phyloP scores from a whole-genome alignment of 2,113 vertebrate species.

The Syngnathoides biaculeatus region DNA sequence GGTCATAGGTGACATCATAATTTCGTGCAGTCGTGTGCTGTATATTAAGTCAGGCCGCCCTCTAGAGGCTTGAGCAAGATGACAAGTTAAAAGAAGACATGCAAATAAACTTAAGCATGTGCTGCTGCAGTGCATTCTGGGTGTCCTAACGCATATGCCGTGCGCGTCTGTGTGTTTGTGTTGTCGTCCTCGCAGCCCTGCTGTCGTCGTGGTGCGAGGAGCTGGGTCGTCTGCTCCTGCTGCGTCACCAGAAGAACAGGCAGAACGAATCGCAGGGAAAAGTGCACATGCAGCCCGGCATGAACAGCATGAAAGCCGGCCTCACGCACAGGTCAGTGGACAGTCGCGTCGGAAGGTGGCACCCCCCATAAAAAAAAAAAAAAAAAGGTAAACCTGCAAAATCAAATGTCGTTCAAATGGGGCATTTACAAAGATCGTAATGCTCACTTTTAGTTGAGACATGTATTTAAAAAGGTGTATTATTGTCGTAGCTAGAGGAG shows the following conservation, averaged over 20 bases:
- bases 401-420: not conserved
- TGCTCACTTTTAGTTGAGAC: too few relatives aligned
- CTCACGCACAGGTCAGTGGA: constrained; percentile 92
- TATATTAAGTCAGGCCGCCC: constrained; percentile 53
- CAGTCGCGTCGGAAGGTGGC: not conserved
- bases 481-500: too few relatives aligned
- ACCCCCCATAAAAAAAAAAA: not conserved
- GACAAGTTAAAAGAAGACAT: not conserved
- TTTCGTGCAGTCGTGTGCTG: constrained; percentile 17
- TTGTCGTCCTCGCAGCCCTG: constrained; percentile 78
- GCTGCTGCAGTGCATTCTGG: not conserved
- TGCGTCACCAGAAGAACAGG: constrained; percentile 98
- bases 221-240: constrained; percentile 92
- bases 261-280: constrained; percentile 96
- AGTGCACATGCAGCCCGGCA: constrained; percentile 95
- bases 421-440: too few relatives aligned
- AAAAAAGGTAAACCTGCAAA: not conserved
- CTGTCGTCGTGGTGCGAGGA: constrained; percentile 99
- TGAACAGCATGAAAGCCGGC: constrained; percentile 98
- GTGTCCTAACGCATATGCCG: constrained; percentile 8
- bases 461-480: too few relatives aligned
- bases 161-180: constrained; percentile 23
- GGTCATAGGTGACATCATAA: constrained; percentile 46
- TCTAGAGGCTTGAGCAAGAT: constrained; percentile 44
- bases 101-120: not conserved